phyloP scores from a whole-genome alignment of 2,797 vertebrate genomes.

The Chromis chromis region DNA sequence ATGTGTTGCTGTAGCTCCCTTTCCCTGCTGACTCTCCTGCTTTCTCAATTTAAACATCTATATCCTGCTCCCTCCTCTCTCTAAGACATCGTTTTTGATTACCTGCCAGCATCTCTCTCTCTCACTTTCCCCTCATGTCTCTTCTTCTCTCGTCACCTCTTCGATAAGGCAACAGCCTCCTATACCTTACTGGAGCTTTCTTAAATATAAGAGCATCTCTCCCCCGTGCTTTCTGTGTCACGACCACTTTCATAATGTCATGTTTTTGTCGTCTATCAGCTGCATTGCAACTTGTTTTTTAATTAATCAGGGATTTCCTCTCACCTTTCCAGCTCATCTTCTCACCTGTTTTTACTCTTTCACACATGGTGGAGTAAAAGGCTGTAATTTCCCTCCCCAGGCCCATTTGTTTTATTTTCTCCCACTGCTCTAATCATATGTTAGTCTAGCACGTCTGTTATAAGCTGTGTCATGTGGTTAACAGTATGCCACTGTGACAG shows the following conservation, averaged over 20 bases:
- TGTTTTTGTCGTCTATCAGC: neutral
- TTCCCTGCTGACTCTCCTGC: slow-evolving; percentile 1
- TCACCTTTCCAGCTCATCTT: neutral
- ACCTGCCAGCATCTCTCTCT: slow-evolving; percentile 16
- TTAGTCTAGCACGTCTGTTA: slow-evolving; percentile 5
- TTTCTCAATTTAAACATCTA: slow-evolving; percentile 28
- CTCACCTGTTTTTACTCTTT: neutral
- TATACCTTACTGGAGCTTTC: neutral
- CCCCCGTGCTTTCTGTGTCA: neutral
- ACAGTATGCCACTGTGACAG: slow-evolving; percentile 27
- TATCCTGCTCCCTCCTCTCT: slow-evolving; percentile 2
- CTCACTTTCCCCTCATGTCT: neutral
- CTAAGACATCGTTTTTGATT: slow-evolving; percentile 21
- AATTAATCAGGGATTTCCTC: neutral
- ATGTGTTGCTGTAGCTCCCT: neutral
- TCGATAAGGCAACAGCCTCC: neutral
- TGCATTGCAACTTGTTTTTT: neutral
- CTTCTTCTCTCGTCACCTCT: neutral
- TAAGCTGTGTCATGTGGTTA: slow-evolving; percentile 16
- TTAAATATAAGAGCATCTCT: neutral
- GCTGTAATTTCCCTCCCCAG: neutral
- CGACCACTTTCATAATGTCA: too few species aligned
- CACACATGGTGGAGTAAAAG: neutral
- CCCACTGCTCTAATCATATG: neutral
- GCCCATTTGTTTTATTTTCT: neutral